Base-by-base conservation (phyloP, 2,797 vertebrate genomes). In the Distichodus sexfasciatus region DNA sequence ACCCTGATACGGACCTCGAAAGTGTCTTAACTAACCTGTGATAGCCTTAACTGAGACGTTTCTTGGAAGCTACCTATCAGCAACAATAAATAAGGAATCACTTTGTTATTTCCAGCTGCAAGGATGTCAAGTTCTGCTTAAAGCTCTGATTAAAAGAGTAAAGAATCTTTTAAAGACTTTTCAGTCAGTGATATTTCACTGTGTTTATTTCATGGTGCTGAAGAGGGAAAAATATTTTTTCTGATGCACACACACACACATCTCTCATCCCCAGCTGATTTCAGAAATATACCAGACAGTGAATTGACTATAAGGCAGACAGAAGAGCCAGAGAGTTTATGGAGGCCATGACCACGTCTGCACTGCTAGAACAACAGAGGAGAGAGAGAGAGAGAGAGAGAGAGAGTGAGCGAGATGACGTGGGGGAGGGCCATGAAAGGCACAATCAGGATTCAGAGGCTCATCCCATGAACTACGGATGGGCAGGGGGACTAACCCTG, bases 291-390 rank as follows among this genome's bases (percentile, higher is more conserved):
- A 17, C 33, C 31, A 68, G 35, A 70, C 29, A 50, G 28, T 63
- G 33, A 71, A 40, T 17, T n/a, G n/a, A 14, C 47, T 48, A 55
- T 28, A 48, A 71, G 35, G 60, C 64, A 74, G 66, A 76, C 60
- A 76, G 69, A 69, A 69, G 61, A 70, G 26, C 26, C 38, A 58
- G 38, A 64, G 61, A 55, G 76, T 71, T 73, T 68, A 83, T 82
- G 83, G 81, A 85, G 83, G 81, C 72, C 75, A 79, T 82, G 80
- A 81, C 66, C 58, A n/a, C 10, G 11, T 28, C 69, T 44, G n/a
- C 9, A 10, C 40, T 59, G 70, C 76, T 76, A 75, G 72, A 73
- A 74, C 69, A 74, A 47, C 51, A 54, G 19, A 50, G 53, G 24
- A 23, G 58, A 61, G 57, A 53, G 44, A 76, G 15, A 48, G 31